Evolutionary conservation across 1,140 invertebrate genomes (phyloP).

Genomic region (Leptestheria dahalacensis): DNA sequence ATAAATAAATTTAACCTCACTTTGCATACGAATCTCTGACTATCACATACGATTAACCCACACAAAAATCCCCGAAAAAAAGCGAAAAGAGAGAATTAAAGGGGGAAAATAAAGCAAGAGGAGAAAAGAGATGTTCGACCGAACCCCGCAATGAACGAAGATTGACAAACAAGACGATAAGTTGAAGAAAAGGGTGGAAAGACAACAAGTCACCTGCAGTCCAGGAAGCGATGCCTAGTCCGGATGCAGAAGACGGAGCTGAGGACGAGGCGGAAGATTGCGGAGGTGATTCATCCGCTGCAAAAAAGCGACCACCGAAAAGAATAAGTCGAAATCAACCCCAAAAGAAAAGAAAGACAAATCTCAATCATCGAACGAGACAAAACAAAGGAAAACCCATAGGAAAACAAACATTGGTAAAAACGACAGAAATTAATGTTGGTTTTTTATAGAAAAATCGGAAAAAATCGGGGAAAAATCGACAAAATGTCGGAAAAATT

Average conservation of each 20-base stretch:
- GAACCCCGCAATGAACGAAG: too few relatives aligned
- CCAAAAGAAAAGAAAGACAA: constrained; percentile 8
- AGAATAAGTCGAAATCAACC: not conserved
- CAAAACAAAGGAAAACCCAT: too few relatives aligned
- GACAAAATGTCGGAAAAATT: too few relatives aligned
- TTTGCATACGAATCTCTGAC: too few relatives aligned
- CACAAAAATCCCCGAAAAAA: too few relatives aligned
- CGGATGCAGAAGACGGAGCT: constrained; percentile 2
- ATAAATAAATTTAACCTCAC: too few relatives aligned
- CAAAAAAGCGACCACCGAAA: constrained; percentile 9
- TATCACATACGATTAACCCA: too few relatives aligned
- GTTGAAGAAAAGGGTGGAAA: constrained; percentile 11
- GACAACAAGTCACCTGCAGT: constrained; percentile 24
- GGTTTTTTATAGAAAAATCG: too few relatives aligned
- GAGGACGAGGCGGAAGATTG: constrained; percentile 22
- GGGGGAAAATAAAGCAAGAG: constrained; percentile 3
- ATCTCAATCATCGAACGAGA: too few relatives aligned
- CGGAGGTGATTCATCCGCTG: constrained; percentile 22
- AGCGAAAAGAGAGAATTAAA: constrained; percentile 3
- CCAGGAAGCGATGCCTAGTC: constrained; percentile 23
- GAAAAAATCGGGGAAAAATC: too few relatives aligned
- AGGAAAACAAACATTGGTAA: too few relatives aligned
- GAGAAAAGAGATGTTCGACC: not conserved
- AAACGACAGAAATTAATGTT: too few relatives aligned
- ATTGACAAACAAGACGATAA: constrained; percentile 4